Percentiles rank a stretch among this genome's conserved stretches.
Evolutionary conservation across 2,888 invertebrate genomes (phyloP).

Genomic region (Tiphia femorata): DNA sequence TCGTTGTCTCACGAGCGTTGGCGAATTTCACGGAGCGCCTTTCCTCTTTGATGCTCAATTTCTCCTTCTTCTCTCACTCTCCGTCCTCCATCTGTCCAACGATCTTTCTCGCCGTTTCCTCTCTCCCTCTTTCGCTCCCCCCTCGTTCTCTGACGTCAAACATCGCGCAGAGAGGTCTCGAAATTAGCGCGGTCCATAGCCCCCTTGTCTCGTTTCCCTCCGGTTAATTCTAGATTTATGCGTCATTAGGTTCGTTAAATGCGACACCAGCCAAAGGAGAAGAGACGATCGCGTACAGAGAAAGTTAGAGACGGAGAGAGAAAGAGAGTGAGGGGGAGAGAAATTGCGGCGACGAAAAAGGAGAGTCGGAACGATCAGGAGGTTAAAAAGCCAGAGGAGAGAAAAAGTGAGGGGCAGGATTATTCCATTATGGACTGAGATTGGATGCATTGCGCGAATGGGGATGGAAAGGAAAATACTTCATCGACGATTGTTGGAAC

Average conservation of each 20-base stretch:
- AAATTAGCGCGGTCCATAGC: not conserved
- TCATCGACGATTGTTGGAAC: no score
- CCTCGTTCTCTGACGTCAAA: not conserved
- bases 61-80: no score
- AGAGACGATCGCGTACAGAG: not conserved
- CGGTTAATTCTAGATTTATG: not conserved
- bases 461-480: no score
- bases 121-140: no score
- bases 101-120: no score
- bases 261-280: conserved; percentile 2
- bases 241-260: conserved; percentile 9
- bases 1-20: no score
- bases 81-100: no score
- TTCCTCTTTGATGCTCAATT: no score
- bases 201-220: not conserved
- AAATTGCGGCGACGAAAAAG: not conserved
- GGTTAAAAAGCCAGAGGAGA: not conserved
- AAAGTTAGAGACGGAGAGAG: conserved; percentile 12
- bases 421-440: conserved; percentile 12
- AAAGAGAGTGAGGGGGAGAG: conserved; percentile 7
- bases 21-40: no score
- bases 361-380: conserved; percentile 6
- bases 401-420: not conserved
- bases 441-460: conserved; percentile 7
- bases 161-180: not conserved